Conservation (phyloP, 2,888 invertebrate genomes). For the Phyllotreta striolata region DNA sequence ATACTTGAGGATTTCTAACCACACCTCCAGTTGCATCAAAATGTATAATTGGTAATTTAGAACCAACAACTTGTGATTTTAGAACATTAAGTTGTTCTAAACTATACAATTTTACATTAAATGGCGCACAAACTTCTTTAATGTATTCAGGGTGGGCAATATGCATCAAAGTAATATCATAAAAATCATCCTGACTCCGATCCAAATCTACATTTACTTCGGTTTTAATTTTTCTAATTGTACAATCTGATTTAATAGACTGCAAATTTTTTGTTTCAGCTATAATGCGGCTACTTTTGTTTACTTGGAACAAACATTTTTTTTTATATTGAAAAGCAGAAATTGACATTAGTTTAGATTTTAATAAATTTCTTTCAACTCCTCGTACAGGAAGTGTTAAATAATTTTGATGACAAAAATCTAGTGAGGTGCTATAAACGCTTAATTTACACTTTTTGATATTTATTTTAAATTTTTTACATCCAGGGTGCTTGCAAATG, state of each 20-base stretch:
- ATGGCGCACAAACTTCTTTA: slow-evolving; percentile 36
- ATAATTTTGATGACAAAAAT: slow-evolving; percentile 7
- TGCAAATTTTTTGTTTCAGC: slow-evolving; percentile 23
- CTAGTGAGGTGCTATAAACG: slow-evolving; percentile 9
- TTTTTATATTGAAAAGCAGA: slow-evolving; percentile 2
- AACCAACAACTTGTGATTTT: slow-evolving; percentile 18
- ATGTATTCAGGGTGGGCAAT: slow-evolving; percentile 40
- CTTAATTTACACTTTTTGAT: background rate
- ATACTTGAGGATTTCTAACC: slow-evolving; percentile 32
- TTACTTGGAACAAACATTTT: slow-evolving; percentile 5
- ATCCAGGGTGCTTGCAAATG: slow-evolving; percentile 21
- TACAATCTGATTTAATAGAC: slow-evolving; percentile 25
- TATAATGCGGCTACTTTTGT: background rate
- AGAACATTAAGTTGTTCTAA: slow-evolving; percentile 34
- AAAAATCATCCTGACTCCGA: slow-evolving; percentile 28
- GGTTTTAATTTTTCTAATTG: no score
- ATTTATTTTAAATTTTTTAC: no score
- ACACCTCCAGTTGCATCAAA: slow-evolving; percentile 42
- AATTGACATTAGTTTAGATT: background rate
- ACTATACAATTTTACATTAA: slow-evolving; percentile 40
- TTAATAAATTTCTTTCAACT: slow-evolving; percentile 20
- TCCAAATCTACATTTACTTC: no score
- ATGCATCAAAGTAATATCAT: slow-evolving; percentile 35
- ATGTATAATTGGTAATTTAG: slow-evolving; percentile 33
- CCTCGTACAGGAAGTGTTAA: slow-evolving; percentile 4